phyloP scores from a whole-genome alignment of 2,113 vertebrate genomes.

The Dinomys branickii region DNA sequence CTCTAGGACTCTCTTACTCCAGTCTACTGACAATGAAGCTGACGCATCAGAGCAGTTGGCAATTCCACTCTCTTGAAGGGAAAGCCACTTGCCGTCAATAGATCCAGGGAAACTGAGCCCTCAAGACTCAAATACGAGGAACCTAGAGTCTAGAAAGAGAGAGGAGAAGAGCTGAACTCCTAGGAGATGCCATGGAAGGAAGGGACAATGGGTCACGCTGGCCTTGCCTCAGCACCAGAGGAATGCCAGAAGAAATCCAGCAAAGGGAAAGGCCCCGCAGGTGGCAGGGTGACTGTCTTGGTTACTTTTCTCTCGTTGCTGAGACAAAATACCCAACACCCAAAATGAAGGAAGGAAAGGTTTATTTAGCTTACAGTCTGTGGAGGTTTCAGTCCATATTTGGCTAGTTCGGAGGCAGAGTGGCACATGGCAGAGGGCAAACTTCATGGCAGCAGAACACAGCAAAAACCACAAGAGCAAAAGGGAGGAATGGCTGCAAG shows the following conservation, averaged over 20 bases:
- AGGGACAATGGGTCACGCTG: not conserved
- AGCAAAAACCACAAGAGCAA: no score
- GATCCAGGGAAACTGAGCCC: not conserved
- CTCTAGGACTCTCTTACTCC: not conserved
- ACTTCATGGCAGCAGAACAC: no score
- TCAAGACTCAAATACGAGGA: not conserved
- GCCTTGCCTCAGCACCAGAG: not conserved
- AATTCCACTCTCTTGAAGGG: not conserved
- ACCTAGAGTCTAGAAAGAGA: not conserved
- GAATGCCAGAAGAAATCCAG: not conserved
- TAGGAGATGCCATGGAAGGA: not conserved
- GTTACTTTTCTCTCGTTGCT: no score
- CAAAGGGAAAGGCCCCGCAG: not conserved
- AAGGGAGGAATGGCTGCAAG: no score
- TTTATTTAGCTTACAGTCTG: no score
- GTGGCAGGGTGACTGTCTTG: no score
- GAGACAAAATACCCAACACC: no score
- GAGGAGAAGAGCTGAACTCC: not conserved
- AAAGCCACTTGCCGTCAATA: not conserved
- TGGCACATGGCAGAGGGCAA: no score
- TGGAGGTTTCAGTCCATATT: no score
- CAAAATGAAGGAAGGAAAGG: no score
- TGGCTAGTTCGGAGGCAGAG: no score
- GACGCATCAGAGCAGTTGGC: not conserved
- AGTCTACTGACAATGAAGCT: not conserved